Evolutionary conservation across 2,797 vertebrate genomes (phyloP).

Genomic region (Thripadectes ignobilis): DNA sequence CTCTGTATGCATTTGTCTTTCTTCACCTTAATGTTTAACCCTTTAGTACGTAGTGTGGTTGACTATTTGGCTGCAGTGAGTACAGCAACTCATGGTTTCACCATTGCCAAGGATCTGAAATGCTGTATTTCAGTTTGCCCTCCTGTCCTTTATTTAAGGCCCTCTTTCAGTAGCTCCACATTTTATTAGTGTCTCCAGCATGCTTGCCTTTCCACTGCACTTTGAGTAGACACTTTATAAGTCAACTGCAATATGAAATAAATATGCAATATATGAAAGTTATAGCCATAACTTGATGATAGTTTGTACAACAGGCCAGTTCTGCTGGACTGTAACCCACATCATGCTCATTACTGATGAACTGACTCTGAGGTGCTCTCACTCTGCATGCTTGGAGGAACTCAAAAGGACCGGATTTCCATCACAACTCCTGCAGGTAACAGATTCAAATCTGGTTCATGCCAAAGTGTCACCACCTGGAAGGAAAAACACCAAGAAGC

Average conservation of each 20-base stretch:
- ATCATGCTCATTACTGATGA: accelerated
- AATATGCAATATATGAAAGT: too few species aligned
- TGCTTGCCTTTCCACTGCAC: background rate
- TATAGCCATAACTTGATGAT: background rate
- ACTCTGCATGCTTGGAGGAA: background rate
- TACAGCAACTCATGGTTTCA: background rate
- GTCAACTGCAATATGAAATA: background rate
- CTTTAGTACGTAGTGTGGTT: background rate
- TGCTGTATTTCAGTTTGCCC: background rate
- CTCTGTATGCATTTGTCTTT: background rate
- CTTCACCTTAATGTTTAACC: background rate
- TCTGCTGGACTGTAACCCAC: background rate
- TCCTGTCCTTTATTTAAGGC: background rate
- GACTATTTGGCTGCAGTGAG: background rate
- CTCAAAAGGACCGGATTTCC: background rate
- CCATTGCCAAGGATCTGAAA: background rate
- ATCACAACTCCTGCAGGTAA: background rate
- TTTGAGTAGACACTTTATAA: background rate
- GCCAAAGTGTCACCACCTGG: background rate
- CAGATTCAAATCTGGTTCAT: background rate
- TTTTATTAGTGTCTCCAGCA: background rate
- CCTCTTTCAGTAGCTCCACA: background rate
- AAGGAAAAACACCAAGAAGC: background rate
- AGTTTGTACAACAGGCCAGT: background rate
- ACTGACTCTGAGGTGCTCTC: background rate